Percentiles rank a stretch among this genome's conserved stretches.
Evolutionary conservation across 2,797 vertebrate species (phyloP).

Genomic region (Crypturellus tataupa): DNA sequence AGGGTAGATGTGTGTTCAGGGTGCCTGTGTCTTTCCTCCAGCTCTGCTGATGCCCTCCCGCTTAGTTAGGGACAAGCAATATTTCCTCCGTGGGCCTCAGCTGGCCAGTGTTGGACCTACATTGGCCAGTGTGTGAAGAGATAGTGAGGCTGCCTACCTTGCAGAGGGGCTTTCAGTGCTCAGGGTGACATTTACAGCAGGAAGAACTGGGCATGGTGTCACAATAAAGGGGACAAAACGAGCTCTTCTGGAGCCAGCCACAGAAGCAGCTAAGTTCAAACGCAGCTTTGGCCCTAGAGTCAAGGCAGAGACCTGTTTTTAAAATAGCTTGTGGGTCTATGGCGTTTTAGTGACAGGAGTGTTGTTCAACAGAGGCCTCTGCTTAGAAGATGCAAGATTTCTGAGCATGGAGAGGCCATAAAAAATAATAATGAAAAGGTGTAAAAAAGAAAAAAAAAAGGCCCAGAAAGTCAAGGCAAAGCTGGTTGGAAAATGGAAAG

Average conservation of each 20-base stretch:
- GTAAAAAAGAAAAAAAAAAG: background rate
- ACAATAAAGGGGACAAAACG: background rate
- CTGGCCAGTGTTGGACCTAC: background rate
- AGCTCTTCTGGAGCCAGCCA: background rate
- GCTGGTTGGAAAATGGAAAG: constrained; percentile 30
- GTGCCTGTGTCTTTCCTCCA: background rate
- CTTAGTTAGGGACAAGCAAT: background rate
- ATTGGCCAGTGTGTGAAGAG: background rate
- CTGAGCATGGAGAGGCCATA: background rate
- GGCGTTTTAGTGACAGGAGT: background rate
- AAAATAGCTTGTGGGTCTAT: background rate
- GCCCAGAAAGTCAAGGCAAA: background rate
- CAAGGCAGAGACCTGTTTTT: background rate
- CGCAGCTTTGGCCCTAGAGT: background rate
- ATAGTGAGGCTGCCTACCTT: background rate
- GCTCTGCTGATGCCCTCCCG: background rate
- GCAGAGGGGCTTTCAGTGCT: background rate
- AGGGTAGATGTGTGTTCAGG: background rate
- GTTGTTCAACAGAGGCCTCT: background rate
- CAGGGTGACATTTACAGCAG: background rate
- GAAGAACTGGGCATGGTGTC: background rate
- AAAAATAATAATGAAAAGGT: constrained; percentile 20
- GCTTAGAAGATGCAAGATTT: background rate
- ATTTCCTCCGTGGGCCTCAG: background rate
- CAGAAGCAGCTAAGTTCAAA: background rate